These are phyloP conservation scores for Arrhamphus sclerolepis DNA, from an alignment of 2,797 vertebrate genomes.

Conservation along the genomic window DNA sequence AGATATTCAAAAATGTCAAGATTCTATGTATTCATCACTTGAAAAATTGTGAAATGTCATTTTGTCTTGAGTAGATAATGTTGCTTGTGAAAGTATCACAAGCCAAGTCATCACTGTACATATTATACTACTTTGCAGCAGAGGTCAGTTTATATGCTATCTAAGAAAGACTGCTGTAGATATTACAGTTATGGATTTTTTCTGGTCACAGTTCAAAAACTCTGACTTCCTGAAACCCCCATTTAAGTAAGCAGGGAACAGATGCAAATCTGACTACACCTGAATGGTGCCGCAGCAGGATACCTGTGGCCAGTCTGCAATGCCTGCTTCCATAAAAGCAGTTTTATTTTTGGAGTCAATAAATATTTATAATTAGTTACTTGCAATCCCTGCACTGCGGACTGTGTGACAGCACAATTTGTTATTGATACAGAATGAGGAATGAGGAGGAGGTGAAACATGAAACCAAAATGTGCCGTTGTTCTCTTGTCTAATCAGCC, in stretches of 20 bases:
- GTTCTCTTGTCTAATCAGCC: conserved; percentile 60
- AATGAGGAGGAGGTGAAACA: conserved; percentile 52
- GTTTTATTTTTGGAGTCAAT: conserved; percentile 40
- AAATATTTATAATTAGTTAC: conserved; percentile 37
- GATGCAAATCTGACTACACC: background rate
- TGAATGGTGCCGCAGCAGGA: conserved; percentile 1
- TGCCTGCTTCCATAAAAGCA: conserved; percentile 12
- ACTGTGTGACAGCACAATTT: conserved; percentile 27
- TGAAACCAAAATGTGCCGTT: conserved; percentile 38
- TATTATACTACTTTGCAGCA: too few species aligned
- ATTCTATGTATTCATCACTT: too few species aligned
- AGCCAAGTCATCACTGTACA: too few species aligned
- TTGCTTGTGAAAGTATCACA: too few species aligned
- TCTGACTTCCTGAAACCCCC: too few species aligned
- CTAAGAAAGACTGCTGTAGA: too few species aligned
- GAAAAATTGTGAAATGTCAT: too few species aligned
- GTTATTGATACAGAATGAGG: conserved; percentile 40
- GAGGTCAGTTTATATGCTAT: too few species aligned
- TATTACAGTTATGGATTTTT: too few species aligned
- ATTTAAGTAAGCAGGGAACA: background rate
- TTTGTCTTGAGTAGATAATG: too few species aligned
- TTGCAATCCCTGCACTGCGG: conserved; percentile 32
- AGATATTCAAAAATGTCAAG: too few species aligned
- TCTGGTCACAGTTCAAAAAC: too few species aligned
- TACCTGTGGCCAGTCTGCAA: background rate